Evolutionary conservation across 2,888 invertebrate genomes (phyloP).

Genomic region (Mimumesa dahlbomi): DNA sequence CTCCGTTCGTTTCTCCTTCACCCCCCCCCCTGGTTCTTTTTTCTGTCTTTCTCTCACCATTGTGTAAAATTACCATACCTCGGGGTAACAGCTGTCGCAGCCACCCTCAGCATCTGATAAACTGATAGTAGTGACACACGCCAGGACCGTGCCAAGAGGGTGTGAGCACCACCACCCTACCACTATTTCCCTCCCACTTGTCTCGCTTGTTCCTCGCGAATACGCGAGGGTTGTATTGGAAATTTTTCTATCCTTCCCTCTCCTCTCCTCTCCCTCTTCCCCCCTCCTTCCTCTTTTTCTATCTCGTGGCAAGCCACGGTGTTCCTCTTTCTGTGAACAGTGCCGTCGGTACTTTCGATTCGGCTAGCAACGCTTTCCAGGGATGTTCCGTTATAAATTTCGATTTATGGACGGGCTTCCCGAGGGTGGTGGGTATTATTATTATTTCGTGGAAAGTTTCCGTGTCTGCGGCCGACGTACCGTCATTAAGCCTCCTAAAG

Average conservation of each 20-base stretch:
- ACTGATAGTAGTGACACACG: constrained; percentile 76
- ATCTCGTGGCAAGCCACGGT: no score
- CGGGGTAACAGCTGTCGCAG: constrained; percentile 75
- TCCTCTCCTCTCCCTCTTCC: no score
- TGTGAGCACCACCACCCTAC: constrained; percentile 3
- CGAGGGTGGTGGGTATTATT: constrained; percentile 4
- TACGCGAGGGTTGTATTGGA: constrained; percentile 40
- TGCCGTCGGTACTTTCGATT: constrained; percentile 56
- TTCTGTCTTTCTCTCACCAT: constrained; percentile 5
- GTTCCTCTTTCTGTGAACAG: constrained; percentile 3
- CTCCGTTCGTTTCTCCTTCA: neutral
- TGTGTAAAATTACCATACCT: constrained; percentile 76
- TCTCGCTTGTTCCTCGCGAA: constrained; percentile 31
- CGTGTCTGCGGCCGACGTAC: neutral
- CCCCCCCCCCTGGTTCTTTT: neutral
- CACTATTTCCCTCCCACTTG: constrained; percentile 3
- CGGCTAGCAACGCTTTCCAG: constrained; percentile 56
- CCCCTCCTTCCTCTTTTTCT: no score
- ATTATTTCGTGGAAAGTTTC: neutral
- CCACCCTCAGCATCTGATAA: constrained; percentile 74
- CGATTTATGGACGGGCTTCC: constrained; percentile 57
- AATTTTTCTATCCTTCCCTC: constrained; percentile 32
- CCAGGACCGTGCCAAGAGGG: constrained; percentile 28
- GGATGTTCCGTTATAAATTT: constrained; percentile 61
- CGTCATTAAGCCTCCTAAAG: neutral